Conservation (phyloP, 2,888 invertebrate species). For the Dusona sp. region DNA sequence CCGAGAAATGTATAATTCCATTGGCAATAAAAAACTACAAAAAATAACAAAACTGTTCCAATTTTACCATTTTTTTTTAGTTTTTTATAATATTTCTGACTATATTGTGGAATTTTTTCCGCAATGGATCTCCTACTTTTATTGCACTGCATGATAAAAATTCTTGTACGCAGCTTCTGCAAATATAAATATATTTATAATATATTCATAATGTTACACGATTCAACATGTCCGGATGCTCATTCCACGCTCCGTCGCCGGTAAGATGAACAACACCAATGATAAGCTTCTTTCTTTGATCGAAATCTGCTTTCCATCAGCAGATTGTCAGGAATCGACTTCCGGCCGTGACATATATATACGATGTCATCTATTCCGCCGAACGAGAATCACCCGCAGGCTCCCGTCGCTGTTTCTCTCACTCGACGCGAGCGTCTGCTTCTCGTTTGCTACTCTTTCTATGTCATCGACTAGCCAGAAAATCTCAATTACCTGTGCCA, state of each 20-base stretch:
- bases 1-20: too few relatives aligned
- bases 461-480: constrained; percentile 73
- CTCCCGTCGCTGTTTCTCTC: constrained; percentile 6
- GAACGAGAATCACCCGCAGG: constrained; percentile 54
- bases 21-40: too few relatives aligned
- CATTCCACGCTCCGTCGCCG: constrained; percentile 59
- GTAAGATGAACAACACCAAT: constrained; percentile 48
- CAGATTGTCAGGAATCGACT: constrained; percentile 60
- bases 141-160: too few relatives aligned
- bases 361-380: constrained; percentile 11
- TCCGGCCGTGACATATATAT: constrained; percentile 48
- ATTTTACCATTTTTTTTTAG: too few relatives aligned
- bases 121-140: too few relatives aligned
- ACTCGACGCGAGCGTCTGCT: constrained; percentile 26
- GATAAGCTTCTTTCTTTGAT: constrained; percentile 59
- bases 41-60: too few relatives aligned
- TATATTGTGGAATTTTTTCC: too few relatives aligned
- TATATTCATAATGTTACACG: not conserved
- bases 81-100: too few relatives aligned
- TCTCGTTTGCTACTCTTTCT: constrained; percentile 49
- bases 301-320: constrained; percentile 44
- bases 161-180: too few relatives aligned
- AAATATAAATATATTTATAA: constrained; percentile 7
- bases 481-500: constrained; percentile 80
- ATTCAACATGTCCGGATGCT: constrained; percentile 55